phyloP scores from a whole-genome alignment of 2,888 invertebrate species.

The Ecliptopera silaceata region DNA sequence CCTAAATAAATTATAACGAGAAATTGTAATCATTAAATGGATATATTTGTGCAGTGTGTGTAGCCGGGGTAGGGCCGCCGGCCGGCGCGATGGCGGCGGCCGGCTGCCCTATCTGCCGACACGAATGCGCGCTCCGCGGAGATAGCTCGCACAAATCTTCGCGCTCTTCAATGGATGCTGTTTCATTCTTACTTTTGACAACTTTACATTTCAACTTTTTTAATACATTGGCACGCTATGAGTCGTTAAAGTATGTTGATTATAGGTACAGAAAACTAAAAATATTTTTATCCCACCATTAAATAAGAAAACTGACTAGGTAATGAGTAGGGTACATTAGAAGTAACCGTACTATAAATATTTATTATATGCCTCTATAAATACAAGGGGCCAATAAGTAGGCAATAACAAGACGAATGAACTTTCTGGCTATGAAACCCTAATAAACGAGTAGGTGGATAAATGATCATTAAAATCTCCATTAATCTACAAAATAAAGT shows the following conservation, averaged over 20 bases:
- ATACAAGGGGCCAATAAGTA: background rate
- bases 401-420: background rate
- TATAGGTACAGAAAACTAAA: background rate
- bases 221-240: too few species aligned
- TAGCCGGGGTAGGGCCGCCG: conserved; percentile 59
- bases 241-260: too few species aligned
- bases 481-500: conserved; percentile 37
- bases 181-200: conserved; percentile 52
- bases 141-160: conserved; percentile 71
- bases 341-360: too few species aligned
- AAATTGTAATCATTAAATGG: conserved; percentile 82
- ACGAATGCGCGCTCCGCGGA: conserved; percentile 71
- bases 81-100: conserved; percentile 38
- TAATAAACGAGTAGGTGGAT: conserved; percentile 32
- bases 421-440: conserved; percentile 7
- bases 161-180: conserved; percentile 62
- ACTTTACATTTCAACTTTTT: conserved; percentile 33
- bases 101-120: conserved; percentile 71
- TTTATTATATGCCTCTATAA: too few species aligned
- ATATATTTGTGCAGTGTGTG: conserved; percentile 77
- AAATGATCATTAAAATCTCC: conserved; percentile 35
- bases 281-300: background rate
- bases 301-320: too few species aligned
- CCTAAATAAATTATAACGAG: conserved; percentile 83
- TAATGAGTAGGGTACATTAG: too few species aligned